Percentiles rank a stretch among this genome's conserved stretches.
These are phyloP conservation scores for Nanorana parkeri DNA, from an alignment of 2,113 vertebrate species.

Conservation along the genomic window DNA sequence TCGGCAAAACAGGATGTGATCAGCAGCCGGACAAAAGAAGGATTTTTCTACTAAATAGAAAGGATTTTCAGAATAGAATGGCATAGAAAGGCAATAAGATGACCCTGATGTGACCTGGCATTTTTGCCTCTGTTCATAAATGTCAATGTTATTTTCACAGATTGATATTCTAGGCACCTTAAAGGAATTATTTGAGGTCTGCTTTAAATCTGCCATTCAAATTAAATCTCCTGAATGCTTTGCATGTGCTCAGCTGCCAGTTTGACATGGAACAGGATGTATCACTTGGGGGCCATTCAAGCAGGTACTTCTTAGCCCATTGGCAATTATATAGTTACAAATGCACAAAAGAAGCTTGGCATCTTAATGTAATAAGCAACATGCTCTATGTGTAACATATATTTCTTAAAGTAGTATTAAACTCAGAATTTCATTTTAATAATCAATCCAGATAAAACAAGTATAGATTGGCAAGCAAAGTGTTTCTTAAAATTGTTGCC, in stretches of 20 bases:
- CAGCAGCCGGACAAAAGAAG: conserved; percentile 62
- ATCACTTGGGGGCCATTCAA: not conserved
- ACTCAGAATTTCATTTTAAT: no score
- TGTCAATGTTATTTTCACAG: conserved; percentile 32
- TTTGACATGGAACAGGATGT: not conserved
- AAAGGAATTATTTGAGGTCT: conserved; percentile 1
- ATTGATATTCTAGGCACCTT: conserved; percentile 7
- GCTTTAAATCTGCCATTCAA: not conserved
- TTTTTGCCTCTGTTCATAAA: conserved; percentile 59
- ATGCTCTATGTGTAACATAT: not conserved
- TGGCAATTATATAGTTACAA: not conserved
- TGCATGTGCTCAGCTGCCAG: not conserved
- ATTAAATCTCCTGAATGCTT: not conserved
- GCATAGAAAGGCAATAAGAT: conserved; percentile 61
- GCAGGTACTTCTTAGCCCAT: not conserved
- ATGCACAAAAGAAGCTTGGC: not conserved
- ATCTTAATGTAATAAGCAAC: not conserved
- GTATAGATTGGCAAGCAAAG: no score
- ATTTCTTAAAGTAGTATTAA: no score
- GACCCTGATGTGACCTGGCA: conserved; percentile 60
- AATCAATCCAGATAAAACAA: no score
- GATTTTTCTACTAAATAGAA: conserved; percentile 71
- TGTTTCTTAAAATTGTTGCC: no score
- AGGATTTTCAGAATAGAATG: conserved; percentile 62
- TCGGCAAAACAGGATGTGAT: conserved; percentile 67